Evolutionary conservation across 2,113 vertebrate genomes (phyloP), one percentile per base, ranked within the genome.

Genomic region (Platichthys flesus): DNA sequence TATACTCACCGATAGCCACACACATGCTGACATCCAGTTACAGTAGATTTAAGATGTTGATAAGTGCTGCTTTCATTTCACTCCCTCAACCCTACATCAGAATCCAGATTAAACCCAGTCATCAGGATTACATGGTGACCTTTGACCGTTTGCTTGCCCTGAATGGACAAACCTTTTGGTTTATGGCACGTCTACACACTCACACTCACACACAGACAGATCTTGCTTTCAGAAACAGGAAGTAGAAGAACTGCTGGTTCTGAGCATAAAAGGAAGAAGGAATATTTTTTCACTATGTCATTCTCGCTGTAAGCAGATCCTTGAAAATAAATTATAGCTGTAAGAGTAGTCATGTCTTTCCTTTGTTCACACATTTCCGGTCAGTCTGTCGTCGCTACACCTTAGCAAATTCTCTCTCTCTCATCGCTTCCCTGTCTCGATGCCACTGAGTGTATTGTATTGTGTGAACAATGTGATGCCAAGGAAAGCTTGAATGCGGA

Each of bases 291-390:
- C 67, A 37, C 14, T 1, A 0, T 10, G 5, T 24, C 24, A 9
- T 9, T 56, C 45, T 9, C 5, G 4, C 67, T 74, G 28, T 28
- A 28, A 28, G 28, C 28, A 28, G 28, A 4, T 28, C 28, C 28
- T n/a, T 67, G 20, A 76, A 47, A 28, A 1, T 52, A 69, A 0
- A 0, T 64, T 57, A 37, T 67, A 65, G 28, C 45, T 40, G 13
- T 70, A 23, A 77, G 54, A 23, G 51, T 60, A 67, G 77, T 76
- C 61, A 37, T 12, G 52, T 20, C 3, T 57, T 20, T 71, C 23
- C 79, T 77, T 3, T 82, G 73, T 82, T 75, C 47, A 51, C 70
- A 60, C 23, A 28, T 76, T 60, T 37, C 13, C 68, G 15, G 28
- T 47, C 68, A 72, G 67, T 62, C 52, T 64, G 65, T 74, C 73